Percentiles rank a stretch among this genome's conserved stretches.
Conservation (phyloP, 1,140 invertebrate genomes). For the Cotesia glomerata region DNA sequence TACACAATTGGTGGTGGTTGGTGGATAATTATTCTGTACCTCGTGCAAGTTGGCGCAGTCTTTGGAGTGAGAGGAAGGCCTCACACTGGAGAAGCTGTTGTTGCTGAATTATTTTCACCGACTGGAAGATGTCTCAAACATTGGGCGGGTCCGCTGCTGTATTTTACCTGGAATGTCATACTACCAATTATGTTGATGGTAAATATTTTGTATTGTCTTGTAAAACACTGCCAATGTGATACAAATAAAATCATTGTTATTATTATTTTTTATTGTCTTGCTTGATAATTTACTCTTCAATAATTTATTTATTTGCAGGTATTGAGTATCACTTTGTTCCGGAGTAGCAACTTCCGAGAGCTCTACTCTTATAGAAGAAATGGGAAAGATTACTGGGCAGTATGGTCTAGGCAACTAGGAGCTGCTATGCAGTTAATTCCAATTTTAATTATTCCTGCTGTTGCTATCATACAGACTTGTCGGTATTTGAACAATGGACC, state of each 20-base stretch:
- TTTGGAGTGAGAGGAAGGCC: constrained; percentile 84
- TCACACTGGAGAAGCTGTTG: constrained; percentile 82
- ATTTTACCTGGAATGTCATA: constrained; percentile 89
- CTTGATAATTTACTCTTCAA: background rate
- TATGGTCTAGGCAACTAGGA: constrained; percentile 79
- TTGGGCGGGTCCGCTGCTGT: constrained; percentile 74
- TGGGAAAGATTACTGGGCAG: constrained; percentile 71
- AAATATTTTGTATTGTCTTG: constrained; percentile 28
- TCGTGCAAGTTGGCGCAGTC: constrained; percentile 77
- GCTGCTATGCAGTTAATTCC: constrained; percentile 79
- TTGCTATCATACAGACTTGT: constrained; percentile 82
- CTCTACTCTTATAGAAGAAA: constrained; percentile 72
- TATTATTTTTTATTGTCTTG: constrained; percentile 7
- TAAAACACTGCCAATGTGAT: no score
- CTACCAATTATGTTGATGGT: constrained; percentile 80
- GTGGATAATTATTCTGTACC: constrained; percentile 84
- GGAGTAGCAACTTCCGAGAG: constrained; percentile 75
- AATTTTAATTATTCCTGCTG: constrained; percentile 76
- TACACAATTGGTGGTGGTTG: constrained; percentile 81
- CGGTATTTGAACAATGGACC: constrained; percentile 81
- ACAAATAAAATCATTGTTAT: constrained; percentile 12
- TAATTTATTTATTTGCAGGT: constrained; percentile 64
- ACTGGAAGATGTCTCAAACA: constrained; percentile 63
- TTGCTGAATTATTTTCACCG: constrained; percentile 70
- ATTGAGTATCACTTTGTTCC: constrained; percentile 78